Conservation (phyloP, 2,113 vertebrate species). For the Clarias batrachus region DNA sequence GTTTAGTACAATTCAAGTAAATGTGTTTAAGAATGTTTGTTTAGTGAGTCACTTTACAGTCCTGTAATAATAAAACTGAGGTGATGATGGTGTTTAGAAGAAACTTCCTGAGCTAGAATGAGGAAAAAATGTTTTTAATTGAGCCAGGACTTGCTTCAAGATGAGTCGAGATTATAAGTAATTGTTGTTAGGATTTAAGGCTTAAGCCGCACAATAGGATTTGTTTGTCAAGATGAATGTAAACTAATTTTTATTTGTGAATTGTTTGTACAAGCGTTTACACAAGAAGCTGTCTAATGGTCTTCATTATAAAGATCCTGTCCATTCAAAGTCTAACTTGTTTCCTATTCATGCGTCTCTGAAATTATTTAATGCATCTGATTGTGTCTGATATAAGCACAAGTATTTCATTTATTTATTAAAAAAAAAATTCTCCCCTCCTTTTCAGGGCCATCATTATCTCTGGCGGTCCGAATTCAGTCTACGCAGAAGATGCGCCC, state of each 20-base stretch:
- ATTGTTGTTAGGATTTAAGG: neutral
- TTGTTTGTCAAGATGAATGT: too few relatives aligned
- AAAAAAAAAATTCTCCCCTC: too few relatives aligned
- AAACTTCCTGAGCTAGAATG: neutral
- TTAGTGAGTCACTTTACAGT: neutral
- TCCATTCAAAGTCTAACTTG: too few relatives aligned
- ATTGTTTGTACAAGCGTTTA: too few relatives aligned
- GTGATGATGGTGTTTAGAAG: neutral
- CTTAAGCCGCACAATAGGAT: too few relatives aligned
- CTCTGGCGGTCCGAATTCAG: slow-evolving; percentile 96
- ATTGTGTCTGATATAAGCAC: neutral
- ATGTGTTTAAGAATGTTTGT: neutral
- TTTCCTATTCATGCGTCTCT: too few relatives aligned
- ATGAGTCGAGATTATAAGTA: neutral
- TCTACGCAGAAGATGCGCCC: slow-evolving; percentile 96
- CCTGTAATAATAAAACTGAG: neutral
- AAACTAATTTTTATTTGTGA: too few relatives aligned
- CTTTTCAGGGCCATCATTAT: slow-evolving; percentile 90
- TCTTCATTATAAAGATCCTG: too few relatives aligned
- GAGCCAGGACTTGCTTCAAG: neutral
- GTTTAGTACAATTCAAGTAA: neutral
- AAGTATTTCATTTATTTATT: neutral
- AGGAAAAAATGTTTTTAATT: neutral
- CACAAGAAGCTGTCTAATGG: too few relatives aligned
- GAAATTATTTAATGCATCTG: too few relatives aligned